Percentiles rank a stretch among this genome's conserved stretches.
These are phyloP conservation scores for Agelastica alni DNA, from an alignment of 2,888 invertebrate species.

Conservation along the genomic window DNA sequence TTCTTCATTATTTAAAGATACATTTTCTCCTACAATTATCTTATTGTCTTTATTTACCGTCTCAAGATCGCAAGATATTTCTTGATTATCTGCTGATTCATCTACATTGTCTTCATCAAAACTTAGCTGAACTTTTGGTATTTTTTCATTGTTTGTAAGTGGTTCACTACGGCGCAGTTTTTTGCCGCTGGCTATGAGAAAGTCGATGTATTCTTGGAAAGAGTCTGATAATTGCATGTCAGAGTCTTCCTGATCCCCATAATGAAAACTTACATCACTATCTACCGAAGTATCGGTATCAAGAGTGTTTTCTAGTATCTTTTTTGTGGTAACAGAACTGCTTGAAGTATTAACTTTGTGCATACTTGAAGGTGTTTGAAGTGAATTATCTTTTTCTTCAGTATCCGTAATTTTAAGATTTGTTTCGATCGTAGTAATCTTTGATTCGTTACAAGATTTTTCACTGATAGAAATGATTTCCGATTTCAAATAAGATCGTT, in stretches of 20 bases:
- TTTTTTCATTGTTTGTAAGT: not conserved
- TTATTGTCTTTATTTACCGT: not conserved
- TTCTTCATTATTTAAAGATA: not conserved
- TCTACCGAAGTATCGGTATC: slow-evolving; percentile 11
- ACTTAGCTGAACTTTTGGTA: not conserved
- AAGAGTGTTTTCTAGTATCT: slow-evolving; percentile 6
- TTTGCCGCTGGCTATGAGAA: slow-evolving; percentile 2
- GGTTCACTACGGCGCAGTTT: slow-evolving; percentile 1
- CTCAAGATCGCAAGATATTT: not conserved
- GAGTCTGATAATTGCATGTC: slow-evolving; percentile 17
- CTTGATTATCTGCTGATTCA: not conserved
- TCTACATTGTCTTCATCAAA: not conserved
- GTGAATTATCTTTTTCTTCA: not conserved
- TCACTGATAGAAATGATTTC: slow-evolving; percentile 18
- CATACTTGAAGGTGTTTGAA: not conserved
- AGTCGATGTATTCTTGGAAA: slow-evolving; percentile 14
- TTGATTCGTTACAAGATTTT: slow-evolving; percentile 14
- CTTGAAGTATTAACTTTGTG: not conserved
- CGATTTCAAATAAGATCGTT: slow-evolving; percentile 13
- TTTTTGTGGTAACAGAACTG: slow-evolving; percentile 4
- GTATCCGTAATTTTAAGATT: slow-evolving; percentile 10
- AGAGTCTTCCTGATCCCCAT: slow-evolving; percentile 1
- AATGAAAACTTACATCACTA: slow-evolving; percentile 9
- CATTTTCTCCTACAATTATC: not conserved
- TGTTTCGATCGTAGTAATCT: slow-evolving; percentile 13